Base-by-base conservation (phyloP, 2,888 invertebrate genomes). In the Ischnura elegans region DNA sequence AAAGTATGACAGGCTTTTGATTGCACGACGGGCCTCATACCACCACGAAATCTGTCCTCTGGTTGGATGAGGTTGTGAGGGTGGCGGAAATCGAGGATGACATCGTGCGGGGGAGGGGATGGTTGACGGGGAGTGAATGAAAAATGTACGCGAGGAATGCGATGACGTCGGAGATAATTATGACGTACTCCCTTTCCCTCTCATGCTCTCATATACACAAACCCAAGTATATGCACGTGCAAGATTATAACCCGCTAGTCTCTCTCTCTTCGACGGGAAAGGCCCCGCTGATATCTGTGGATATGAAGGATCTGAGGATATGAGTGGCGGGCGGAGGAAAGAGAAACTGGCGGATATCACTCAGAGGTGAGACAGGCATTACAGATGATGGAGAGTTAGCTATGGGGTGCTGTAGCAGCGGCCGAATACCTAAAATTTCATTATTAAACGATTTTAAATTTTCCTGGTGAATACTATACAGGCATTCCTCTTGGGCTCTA, bases 151-250 rank as follows among this genome's bases (percentile, higher is more conserved):
- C 16, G 1, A 42, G 51, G 43, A 90, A 76, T 36, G 76, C 90
- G 61, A 90, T 43, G 90, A 36, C 90, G 43, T 45, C 61, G 43
- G 90, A 43, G 90, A 90, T 90, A 61, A 90, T 90, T 90, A 90
- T 66, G 86, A 86, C 46, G 61, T n/a, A 43, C 66, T 19, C 55
- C 16, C 87, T 55, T n/a, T 25, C 61, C 21, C 61, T 3, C 51
- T 8, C 61, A 61, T 25, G n/a, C n/a, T 25, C 61, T 61, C 61
- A 76, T 36, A 76, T 36, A 76, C 66, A 29, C 66, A 21, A 8
- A 29, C 76, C n/a, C n/a, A n/a, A n/a, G n/a, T n/a, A n/a, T n/a
- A n/a, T n/a, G n/a, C n/a, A n/a, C n/a, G n/a, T n/a, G n/a, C n/a
- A n/a, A n/a, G n/a, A n/a, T n/a, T n/a, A n/a, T n/a, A n/a, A n/a